phyloP scores from a whole-genome alignment of 2,113 vertebrate species.

The Irena cyanogastra region DNA sequence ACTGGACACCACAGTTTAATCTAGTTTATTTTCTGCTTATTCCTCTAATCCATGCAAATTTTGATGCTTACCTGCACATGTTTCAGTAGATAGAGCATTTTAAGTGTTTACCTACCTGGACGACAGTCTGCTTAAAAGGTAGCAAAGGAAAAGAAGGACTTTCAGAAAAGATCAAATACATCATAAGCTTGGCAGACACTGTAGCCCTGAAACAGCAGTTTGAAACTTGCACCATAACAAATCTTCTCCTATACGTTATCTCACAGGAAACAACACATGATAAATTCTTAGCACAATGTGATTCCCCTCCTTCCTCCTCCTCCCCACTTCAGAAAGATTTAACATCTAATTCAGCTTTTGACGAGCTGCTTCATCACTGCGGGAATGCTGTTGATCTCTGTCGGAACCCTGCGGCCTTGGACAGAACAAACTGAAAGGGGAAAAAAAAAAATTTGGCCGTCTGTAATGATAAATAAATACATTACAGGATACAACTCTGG shows the following conservation, averaged over 20 bases:
- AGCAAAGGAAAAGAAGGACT: conserved; percentile 36
- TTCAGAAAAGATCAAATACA: conserved; percentile 71
- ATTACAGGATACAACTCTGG: conserved; percentile 72
- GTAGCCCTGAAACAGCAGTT: conserved; percentile 81
- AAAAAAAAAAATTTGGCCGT: conserved; percentile 12
- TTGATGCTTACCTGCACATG: background rate
- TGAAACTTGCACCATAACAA: conserved; percentile 77
- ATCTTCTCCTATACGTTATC: conserved; percentile 80
- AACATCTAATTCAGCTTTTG: conserved; percentile 85
- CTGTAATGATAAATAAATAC: conserved; percentile 81
- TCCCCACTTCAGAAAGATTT: conserved; percentile 83
- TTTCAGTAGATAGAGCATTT: background rate
- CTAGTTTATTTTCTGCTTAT: background rate
- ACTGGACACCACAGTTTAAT: background rate
- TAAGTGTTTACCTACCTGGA: conserved; percentile 10
- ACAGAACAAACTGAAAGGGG: conserved; percentile 73
- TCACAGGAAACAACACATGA: conserved; percentile 79
- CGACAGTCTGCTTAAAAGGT: background rate
- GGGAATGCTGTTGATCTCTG: conserved; percentile 79
- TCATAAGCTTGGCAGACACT: conserved; percentile 77
- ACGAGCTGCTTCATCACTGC: conserved; percentile 78
- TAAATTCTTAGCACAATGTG: conserved; percentile 78
- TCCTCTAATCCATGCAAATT: background rate
- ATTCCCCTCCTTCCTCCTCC: conserved; percentile 70
- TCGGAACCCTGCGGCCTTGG: conserved; percentile 79